Conservation (phyloP, 1,140 invertebrate species). For the Leptinotarsa texana region DNA sequence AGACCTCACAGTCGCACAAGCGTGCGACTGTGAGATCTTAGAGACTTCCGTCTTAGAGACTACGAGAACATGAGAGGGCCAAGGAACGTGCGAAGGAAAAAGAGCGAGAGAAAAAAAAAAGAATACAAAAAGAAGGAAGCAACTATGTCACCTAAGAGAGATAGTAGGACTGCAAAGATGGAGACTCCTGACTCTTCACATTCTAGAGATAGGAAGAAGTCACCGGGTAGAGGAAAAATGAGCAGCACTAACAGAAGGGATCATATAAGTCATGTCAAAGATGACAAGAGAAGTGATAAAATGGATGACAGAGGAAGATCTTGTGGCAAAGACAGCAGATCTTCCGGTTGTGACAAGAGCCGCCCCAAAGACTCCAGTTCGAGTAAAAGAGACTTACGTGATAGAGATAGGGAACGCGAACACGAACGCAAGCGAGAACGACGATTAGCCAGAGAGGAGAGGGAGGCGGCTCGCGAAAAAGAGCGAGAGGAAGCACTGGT, state of each 20-base stretch:
- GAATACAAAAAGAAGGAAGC: slow-evolving; percentile 50
- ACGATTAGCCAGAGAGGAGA: slow-evolving; percentile 55
- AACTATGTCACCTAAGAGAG: slow-evolving; percentile 45
- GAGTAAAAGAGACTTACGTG: slow-evolving; percentile 47
- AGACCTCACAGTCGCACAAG: slow-evolving; percentile 44
- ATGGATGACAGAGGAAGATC: slow-evolving; percentile 46
- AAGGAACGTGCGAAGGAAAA: slow-evolving; percentile 48
- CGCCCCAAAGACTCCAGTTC: neutral
- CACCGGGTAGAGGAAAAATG: slow-evolving; percentile 43
- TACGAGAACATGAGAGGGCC: slow-evolving; percentile 51
- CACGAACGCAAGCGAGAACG: slow-evolving; percentile 59
- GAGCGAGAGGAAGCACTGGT: slow-evolving; percentile 63
- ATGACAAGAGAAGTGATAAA: slow-evolving; percentile 46
- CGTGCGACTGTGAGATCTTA: no score
- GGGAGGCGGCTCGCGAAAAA: slow-evolving; percentile 61
- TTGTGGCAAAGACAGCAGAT: slow-evolving; percentile 35
- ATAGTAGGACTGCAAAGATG: slow-evolving; percentile 42
- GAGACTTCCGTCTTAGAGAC: no score
- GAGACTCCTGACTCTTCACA: slow-evolving; percentile 52
- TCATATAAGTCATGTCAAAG: slow-evolving; percentile 45
- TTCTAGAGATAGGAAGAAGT: slow-evolving; percentile 49
- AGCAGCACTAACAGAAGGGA: slow-evolving; percentile 37
- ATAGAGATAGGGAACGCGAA: slow-evolving; percentile 52
- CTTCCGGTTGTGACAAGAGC: neutral
- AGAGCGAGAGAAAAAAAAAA: slow-evolving; percentile 50